Conservation (phyloP, 2,797 vertebrate species). For the Chelmon rostratus region DNA sequence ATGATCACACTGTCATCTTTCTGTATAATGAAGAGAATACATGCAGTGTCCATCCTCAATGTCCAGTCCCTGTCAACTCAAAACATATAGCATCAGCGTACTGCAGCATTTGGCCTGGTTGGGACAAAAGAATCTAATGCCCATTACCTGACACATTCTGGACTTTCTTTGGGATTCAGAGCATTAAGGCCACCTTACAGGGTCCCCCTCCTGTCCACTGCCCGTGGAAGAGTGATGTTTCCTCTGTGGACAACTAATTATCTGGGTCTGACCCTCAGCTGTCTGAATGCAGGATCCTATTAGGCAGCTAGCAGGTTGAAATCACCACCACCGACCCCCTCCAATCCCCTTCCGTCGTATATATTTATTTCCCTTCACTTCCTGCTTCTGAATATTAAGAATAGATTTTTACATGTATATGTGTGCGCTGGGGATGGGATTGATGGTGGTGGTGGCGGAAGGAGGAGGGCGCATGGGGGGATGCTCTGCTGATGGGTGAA, state of each 20-base stretch:
- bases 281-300: conserved; percentile 97
- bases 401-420: conserved; percentile 99
- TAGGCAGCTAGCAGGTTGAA: conserved; percentile 95
- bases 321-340: conserved; percentile 91
- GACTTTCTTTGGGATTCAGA: conserved; percentile 72
- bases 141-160: conserved; percentile 76
- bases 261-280: conserved; percentile 95
- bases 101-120: conserved; percentile 49
- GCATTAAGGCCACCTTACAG: conserved; percentile 71
- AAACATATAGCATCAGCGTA: conserved; percentile 45
- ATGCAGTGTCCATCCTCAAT: conserved; percentile 42
- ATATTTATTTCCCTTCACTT: conserved; percentile 89
- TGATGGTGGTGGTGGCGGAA: conserved; percentile 71
- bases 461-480: conserved; percentile 67
- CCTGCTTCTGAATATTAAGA: conserved; percentile 99
- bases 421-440: conserved; percentile 84
- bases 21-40: conserved; percentile 61
- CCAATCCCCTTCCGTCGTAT: conserved; percentile 77
- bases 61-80: conserved; percentile 56
- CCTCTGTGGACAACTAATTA: conserved; percentile 94
- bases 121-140: conserved; percentile 66
- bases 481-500: conserved; percentile 81
- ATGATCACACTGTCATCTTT: conserved; percentile 53
- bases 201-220: conserved; percentile 76
- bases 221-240: conserved; percentile 82